phyloP scores from a whole-genome alignment of 2,113 vertebrate genomes.

The Motacilla tschutschensis region DNA sequence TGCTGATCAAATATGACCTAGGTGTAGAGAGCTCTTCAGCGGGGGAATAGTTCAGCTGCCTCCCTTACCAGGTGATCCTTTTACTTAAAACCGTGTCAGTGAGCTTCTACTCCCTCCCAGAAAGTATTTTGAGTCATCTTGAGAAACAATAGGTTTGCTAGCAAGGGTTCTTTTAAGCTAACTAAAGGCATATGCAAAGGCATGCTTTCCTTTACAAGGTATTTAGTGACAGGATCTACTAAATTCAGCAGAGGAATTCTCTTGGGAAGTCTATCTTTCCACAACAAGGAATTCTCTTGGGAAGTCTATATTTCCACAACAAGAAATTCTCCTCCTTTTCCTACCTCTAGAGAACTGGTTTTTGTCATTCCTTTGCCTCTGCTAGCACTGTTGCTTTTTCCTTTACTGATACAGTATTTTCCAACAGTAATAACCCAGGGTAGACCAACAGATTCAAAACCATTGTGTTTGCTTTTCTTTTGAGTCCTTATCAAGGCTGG shows the following conservation, averaged over 20 bases:
- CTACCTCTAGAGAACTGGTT: background rate
- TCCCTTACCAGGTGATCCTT: background rate
- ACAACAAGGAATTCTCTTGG: background rate
- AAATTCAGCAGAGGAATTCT: background rate
- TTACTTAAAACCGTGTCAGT: background rate
- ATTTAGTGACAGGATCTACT: slow-evolving; percentile 16
- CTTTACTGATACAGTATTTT: background rate
- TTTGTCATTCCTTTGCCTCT: background rate
- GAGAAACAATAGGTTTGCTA: background rate
- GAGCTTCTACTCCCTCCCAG: background rate
- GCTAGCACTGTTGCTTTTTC: background rate
- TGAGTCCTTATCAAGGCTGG: background rate
- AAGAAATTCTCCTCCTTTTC: background rate
- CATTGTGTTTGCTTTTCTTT: background rate
- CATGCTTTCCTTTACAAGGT: background rate
- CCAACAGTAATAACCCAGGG: background rate
- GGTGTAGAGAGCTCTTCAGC: background rate
- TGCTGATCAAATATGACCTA: background rate
- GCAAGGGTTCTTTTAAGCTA: background rate
- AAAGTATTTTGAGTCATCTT: background rate
- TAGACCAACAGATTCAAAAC: background rate
- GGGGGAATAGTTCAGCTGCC: background rate
- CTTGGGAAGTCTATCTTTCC: slow-evolving; percentile 19
- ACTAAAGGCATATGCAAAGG: background rate
- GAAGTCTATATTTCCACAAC: slow-evolving; percentile 27